Conservation (phyloP, 2,888 invertebrate species). For the Rhabditoides inermis region DNA sequence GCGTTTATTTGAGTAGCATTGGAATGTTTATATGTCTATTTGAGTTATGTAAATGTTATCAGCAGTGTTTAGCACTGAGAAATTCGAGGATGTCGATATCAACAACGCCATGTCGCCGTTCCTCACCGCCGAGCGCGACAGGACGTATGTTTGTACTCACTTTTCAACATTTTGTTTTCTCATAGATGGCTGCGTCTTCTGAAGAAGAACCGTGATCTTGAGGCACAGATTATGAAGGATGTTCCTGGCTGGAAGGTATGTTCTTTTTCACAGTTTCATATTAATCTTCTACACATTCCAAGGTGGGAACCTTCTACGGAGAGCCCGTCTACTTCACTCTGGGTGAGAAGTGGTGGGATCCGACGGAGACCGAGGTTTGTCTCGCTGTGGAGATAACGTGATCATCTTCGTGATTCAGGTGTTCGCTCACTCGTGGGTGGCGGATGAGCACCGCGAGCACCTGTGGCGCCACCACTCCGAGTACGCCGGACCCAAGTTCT, state of each 20-base stretch:
- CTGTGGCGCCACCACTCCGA: slow-evolving; percentile 43
- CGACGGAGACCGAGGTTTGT: slow-evolving; percentile 24
- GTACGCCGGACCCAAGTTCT: slow-evolving; percentile 48
- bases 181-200: slow-evolving; percentile 45
- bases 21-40: no score
- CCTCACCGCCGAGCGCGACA: slow-evolving; percentile 48
- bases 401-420: slow-evolving; percentile 17
- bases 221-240: slow-evolving; percentile 56
- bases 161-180: slow-evolving; percentile 5
- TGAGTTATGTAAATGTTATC: not conserved
- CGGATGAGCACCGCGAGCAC: slow-evolving; percentile 20
- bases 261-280: not conserved
- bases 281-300: slow-evolving; percentile 35
- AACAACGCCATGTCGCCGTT: slow-evolving; percentile 49
- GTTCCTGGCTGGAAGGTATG: slow-evolving; percentile 53
- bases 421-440: slow-evolving; percentile 35
- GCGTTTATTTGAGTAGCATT: no score
- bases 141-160: slow-evolving; percentile 24
- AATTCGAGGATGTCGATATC: slow-evolving; percentile 49
- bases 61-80: slow-evolving; percentile 30
- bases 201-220: slow-evolving; percentile 55
- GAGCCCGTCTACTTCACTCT: slow-evolving; percentile 55
- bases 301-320: slow-evolving; percentile 55
- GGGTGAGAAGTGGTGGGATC: slow-evolving; percentile 51
- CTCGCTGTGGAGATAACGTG: not conserved